Evolutionary conservation across 2,113 vertebrate genomes (phyloP).

Genomic region (Rhinichthys klamathensis): DNA sequence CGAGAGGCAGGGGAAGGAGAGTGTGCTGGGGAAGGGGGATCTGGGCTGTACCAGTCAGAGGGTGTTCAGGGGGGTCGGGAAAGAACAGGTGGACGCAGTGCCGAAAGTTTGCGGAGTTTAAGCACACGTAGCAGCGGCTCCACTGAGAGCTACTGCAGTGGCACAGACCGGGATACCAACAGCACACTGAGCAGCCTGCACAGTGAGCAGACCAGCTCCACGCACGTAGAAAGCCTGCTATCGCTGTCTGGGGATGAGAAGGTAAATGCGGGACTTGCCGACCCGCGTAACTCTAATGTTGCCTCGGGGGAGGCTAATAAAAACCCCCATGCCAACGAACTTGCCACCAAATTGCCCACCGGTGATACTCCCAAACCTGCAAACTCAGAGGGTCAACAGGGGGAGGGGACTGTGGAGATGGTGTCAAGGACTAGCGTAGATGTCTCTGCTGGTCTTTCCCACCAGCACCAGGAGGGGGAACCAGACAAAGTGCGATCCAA

Average conservation of each 20-base stretch:
- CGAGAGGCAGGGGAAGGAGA: conserved; percentile 72
- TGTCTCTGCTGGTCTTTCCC: conserved; percentile 55
- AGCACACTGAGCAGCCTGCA: conserved; percentile 96
- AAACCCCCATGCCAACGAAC: conserved; percentile 95
- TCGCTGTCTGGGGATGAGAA: conserved; percentile 86
- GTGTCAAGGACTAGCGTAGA: conserved; percentile 64
- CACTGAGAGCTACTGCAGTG: conserved; percentile 96
- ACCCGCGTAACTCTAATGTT: conserved; percentile 73
- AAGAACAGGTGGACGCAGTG: conserved; percentile 70
- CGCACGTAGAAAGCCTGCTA: conserved; percentile 90
- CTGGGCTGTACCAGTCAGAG: conserved; percentile 74
- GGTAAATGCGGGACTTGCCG: conserved; percentile 44
- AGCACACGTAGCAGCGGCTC: conserved; percentile 95
- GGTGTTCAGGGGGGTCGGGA: conserved; percentile 49
- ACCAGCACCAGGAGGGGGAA: conserved; percentile 68
- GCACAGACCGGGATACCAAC: conserved; percentile 94
- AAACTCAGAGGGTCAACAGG: conserved; percentile 49
- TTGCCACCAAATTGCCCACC: conserved; percentile 75
- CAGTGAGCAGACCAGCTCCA: conserved; percentile 96
- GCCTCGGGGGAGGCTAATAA: conserved; percentile 95
- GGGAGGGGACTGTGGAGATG: conserved; percentile 62
- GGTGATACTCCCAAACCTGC: conserved; percentile 33
- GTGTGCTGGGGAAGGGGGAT: conserved; percentile 67
- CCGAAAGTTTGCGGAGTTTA: conserved; percentile 91
- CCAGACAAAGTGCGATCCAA: conserved; percentile 79